Evolutionary conservation across 2,888 invertebrate species (phyloP), one percentile per base, ranked within the genome.

Genomic region (Cheilosia impressa): DNA sequence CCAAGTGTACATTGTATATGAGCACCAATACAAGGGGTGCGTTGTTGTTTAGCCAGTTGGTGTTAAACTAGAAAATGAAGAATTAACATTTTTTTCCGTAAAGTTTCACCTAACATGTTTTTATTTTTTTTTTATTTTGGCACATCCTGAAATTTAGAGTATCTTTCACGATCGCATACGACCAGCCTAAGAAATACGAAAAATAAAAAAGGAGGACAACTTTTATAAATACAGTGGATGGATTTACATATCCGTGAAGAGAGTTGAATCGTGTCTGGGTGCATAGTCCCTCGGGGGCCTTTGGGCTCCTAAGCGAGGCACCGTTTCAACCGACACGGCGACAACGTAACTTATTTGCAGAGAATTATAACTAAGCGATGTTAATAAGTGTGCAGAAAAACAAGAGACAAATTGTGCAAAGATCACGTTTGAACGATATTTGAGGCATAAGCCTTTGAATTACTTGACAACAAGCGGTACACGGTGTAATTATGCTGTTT

Each of bases 11-110:
- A 15, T 24, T 52, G 24, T 27, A 27, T 24, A 2, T 10, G 27
- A 19, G 10, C 24, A 4, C 24, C 17, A 10, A 43, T 53, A 77
- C 83, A 83, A 83, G 83, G 78, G 72, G 78, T 83, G 72, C 66
- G 62, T 83, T 83, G 78, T 78, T 73, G 78, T 78, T 73, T 63
- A 66, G 77, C 53, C 78, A 78, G 72, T 82, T 78, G 62, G 47
- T 72, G 65, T 41, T 27, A 5, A 55, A 24, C 19, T 50, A 50
- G 50, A 19, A 65, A 52, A 43, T 41, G 5, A 55, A 43, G 19
- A 43, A 53, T 15, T 45, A 2, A 47, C 34, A 47, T 62, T 73
- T 45, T 38, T 38, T 38, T 3, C 1, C 2, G 22, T 53, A 6
- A 19, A 53, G 62, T 63, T 75, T 65, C 81, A 81, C 81, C n/a